Conservation (phyloP, 2,797 vertebrate genomes). For the Darevskia mixta region DNA sequence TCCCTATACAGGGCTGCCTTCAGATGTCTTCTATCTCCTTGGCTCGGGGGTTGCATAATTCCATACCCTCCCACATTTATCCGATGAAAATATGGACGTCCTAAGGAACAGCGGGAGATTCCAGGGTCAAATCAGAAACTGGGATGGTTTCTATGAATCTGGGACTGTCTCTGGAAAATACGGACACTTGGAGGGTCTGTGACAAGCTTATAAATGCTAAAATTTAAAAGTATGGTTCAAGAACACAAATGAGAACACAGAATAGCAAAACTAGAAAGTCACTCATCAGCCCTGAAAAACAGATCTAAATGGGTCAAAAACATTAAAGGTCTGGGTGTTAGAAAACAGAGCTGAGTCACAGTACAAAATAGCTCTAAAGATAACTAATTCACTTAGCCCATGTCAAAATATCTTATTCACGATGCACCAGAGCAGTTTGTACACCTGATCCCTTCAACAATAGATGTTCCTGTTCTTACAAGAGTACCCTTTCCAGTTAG, state of each 20-base stretch:
- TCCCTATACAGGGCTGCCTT: too few relatives aligned
- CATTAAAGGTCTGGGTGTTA: not conserved
- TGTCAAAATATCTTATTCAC: not conserved
- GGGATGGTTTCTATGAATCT: too few relatives aligned
- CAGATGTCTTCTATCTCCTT: too few relatives aligned
- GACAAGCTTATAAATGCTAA: not conserved
- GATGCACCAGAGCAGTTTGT: not conserved
- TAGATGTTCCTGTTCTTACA: not conserved
- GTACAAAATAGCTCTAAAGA: not conserved
- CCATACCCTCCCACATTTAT: too few relatives aligned
- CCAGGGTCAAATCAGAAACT: too few relatives aligned
- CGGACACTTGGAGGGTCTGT: too few relatives aligned
- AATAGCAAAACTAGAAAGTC: not conserved
- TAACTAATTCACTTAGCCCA: not conserved
- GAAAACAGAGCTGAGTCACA: not conserved
- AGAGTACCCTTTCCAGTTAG: too few relatives aligned
- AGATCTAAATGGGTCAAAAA: not conserved
- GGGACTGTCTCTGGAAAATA: too few relatives aligned
- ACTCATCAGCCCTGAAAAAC: not conserved
- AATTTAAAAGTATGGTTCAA: not conserved
- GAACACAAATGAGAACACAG: not conserved
- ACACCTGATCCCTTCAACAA: not conserved
- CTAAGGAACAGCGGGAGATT: too few relatives aligned
- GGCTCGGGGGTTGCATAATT: too few relatives aligned
- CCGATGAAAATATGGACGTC: too few relatives aligned